Conservation (phyloP, 2,113 vertebrate genomes). For the Pseudorhombus dupliciocellatus region DNA sequence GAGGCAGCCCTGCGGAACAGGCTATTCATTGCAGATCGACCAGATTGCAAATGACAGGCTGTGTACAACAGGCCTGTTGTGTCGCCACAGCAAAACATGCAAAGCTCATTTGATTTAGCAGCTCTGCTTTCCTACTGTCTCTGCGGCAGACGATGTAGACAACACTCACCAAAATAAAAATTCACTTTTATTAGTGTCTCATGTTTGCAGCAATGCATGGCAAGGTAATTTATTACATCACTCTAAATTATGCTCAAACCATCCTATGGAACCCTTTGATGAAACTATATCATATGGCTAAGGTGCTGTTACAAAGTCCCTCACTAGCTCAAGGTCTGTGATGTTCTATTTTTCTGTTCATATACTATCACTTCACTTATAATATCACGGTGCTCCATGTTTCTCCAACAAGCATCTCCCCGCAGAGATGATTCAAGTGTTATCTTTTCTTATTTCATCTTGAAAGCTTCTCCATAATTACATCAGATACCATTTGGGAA, state of each 20-base stretch:
- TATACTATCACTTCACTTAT: conserved; percentile 19
- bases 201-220: conserved; percentile 15
- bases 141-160: conserved; percentile 37
- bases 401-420: conserved; percentile 46
- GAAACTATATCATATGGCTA: conserved; percentile 4
- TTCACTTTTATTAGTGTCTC: not conserved
- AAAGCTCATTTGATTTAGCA: conserved; percentile 68
- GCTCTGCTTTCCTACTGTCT: conserved; percentile 39
- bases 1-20: conserved; percentile 72
- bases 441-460: conserved; percentile 60
- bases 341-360: conserved; percentile 14
- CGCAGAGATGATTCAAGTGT: conserved; percentile 56
- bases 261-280: conserved; percentile 1
- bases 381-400: conserved; percentile 24
- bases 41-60: conserved; percentile 74
- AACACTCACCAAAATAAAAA: conserved; percentile 3
- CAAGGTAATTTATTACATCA: conserved; percentile 3
- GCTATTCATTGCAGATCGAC: conserved; percentile 74
- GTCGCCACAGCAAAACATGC: conserved; percentile 64
- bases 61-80: conserved; percentile 73
- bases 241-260: not conserved
- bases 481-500: conserved; percentile 62
- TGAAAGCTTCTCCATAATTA: conserved; percentile 54
- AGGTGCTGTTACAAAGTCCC: not conserved
- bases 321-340: not conserved